Conservation (phyloP, 2,113 vertebrate species). For the Clarias magur region DNA sequence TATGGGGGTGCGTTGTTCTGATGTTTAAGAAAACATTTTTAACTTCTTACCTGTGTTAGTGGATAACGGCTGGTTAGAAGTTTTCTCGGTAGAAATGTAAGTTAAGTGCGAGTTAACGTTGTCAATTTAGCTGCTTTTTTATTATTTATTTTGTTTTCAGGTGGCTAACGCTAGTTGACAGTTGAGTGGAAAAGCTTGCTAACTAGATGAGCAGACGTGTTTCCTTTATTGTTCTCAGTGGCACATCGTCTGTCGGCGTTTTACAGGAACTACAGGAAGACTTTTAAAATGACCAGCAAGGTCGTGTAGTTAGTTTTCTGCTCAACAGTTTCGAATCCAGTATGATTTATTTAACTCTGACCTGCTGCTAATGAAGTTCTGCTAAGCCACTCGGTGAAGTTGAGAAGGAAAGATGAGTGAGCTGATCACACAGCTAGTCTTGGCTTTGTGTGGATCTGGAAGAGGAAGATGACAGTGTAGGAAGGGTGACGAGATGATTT, state of each 20-base stretch:
- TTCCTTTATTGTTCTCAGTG: neutral
- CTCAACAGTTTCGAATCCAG: neutral
- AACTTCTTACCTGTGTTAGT: neutral
- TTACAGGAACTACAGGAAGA: no score
- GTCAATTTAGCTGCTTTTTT: neutral
- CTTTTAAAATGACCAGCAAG: neutral
- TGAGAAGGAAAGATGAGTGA: constrained; percentile 28
- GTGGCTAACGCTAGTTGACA: no score
- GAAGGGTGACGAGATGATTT: constrained; percentile 48
- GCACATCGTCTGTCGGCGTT: neutral
- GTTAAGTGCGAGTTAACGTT: neutral
- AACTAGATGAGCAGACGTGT: neutral
- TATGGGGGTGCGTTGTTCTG: neutral
- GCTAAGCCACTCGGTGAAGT: neutral
- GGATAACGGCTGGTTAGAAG: neutral
- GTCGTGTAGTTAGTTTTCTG: neutral
- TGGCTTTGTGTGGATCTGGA: constrained; percentile 55
- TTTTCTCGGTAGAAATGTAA: neutral
- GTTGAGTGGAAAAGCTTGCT: neutral
- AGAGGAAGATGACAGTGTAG: constrained; percentile 59
- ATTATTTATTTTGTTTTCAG: neutral
- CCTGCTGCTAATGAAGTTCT: neutral
- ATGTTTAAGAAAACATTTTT: neutral
- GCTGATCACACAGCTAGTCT: constrained; percentile 40
- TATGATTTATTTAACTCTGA: neutral